phyloP scores from a whole-genome alignment of 1,140 invertebrate species.

The Drosophila hydei region DNA sequence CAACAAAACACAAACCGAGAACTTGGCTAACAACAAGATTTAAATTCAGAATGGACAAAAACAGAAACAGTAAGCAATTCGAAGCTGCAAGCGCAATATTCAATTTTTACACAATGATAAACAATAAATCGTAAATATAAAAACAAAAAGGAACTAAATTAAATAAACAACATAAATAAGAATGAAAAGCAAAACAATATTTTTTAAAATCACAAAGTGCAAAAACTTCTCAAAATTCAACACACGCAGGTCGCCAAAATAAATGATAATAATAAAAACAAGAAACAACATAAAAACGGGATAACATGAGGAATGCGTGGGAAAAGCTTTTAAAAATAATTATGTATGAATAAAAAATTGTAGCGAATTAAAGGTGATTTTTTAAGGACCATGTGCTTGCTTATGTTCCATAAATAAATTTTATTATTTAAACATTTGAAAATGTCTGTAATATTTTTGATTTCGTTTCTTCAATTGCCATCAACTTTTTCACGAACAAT shows the following conservation, averaged over 20 bases:
- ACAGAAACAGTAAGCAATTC: slow-evolving; percentile 65
- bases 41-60: slow-evolving; percentile 48
- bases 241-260: slow-evolving; percentile 40
- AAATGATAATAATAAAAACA: slow-evolving; percentile 14
- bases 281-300: slow-evolving; percentile 26
- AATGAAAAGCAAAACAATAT: slow-evolving; percentile 28
- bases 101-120: slow-evolving; percentile 74
- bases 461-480: slow-evolving; percentile 15
- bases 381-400: slow-evolving; percentile 73
- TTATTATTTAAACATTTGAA: slow-evolving; percentile 61
- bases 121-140: slow-evolving; percentile 57
- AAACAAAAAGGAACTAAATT: slow-evolving; percentile 57
- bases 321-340: slow-evolving; percentile 69
- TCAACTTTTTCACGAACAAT: not conserved
- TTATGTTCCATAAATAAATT: slow-evolving; percentile 68
- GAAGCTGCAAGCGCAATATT: slow-evolving; percentile 81
- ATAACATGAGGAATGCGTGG: slow-evolving; percentile 41
- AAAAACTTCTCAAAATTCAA: slow-evolving; percentile 52
- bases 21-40: slow-evolving; percentile 47
- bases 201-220: slow-evolving; percentile 41
- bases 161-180: slow-evolving; percentile 34
- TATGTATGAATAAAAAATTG: slow-evolving; percentile 74
- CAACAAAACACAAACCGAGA: slow-evolving; percentile 47
- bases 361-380: slow-evolving; percentile 80
- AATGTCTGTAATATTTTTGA: slow-evolving; percentile 37